phyloP scores from a whole-genome alignment of 2,113 vertebrate species.

The Chloropsis cyanopogon region DNA sequence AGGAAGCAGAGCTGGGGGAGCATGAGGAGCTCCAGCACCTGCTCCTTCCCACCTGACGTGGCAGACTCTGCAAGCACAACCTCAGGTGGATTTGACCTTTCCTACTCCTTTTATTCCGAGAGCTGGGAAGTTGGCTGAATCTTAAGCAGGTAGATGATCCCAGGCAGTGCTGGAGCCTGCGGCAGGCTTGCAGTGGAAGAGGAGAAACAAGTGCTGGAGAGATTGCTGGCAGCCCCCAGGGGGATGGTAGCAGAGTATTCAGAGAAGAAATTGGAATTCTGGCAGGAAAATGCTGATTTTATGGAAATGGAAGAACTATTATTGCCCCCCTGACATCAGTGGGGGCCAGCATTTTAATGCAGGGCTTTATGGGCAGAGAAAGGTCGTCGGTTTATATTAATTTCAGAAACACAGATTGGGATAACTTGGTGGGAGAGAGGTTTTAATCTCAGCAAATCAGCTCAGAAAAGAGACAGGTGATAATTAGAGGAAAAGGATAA shows the following conservation, averaged over 20 bases:
- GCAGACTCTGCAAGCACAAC: not conserved
- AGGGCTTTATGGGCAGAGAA: not conserved
- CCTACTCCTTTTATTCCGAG: not conserved
- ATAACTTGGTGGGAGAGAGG: not conserved
- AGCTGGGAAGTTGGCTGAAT: not conserved
- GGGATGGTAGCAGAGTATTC: not conserved
- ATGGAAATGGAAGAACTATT: not conserved
- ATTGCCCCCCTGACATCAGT: not conserved
- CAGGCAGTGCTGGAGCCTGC: not conserved
- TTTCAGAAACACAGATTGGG: not conserved
- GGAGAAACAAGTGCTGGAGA: not conserved
- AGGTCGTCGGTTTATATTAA: not conserved
- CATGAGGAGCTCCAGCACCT: not conserved
- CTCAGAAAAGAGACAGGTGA: not conserved
- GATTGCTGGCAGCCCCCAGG: not conserved
- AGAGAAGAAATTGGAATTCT: not conserved
- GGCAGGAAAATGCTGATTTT: conserved; percentile 20
- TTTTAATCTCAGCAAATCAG: conserved; percentile 8
- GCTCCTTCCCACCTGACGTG: not conserved
- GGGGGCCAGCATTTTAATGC: not conserved
- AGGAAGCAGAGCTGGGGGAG: not conserved
- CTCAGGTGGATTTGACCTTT: conserved; percentile 24
- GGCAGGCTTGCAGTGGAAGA: not conserved
- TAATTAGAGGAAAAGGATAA: not conserved
- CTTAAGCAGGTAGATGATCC: conserved; percentile 7